These are phyloP conservation scores for Pilophorus perplexus DNA, from an alignment of 2,888 invertebrate genomes.

Conservation along the genomic window DNA sequence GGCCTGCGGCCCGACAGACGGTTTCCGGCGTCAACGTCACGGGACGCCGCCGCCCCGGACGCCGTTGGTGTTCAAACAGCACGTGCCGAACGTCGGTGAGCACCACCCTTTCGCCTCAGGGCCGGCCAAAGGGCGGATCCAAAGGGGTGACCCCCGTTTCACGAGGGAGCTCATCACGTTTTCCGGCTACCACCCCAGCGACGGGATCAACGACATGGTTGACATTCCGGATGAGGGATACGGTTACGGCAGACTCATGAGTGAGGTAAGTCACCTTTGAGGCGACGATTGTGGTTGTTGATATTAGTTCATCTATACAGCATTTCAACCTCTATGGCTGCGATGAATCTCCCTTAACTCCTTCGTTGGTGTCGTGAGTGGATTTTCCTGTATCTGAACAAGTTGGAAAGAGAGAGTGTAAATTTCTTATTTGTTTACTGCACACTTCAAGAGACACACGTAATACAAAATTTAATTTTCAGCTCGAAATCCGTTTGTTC, in stretches of 20 bases:
- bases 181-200: not conserved
- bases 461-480: no score
- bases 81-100: conserved; percentile 5
- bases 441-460: no score
- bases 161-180: not conserved
- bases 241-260: not conserved
- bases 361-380: no score
- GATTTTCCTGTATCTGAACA: no score
- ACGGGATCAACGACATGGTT: not conserved
- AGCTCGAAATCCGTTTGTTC: no score
- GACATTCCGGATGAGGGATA: not conserved
- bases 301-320: no score
- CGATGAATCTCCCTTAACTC: no score
- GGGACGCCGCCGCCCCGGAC: not conserved
- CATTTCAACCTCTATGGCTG: no score
- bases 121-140: not conserved
- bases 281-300: no score
- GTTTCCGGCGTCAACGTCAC: not conserved
- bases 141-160: not conserved
- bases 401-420: no score
- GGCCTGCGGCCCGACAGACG: not conserved
- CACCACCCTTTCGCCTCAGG: conserved; percentile 2
- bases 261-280: no score
- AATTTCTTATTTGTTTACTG: no score
- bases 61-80: conserved; percentile 6